A percentile compares a stretch with the other conserved stretches of the same genome.
phyloP scores from a whole-genome alignment of 2,888 invertebrate species.

The Coremacera marginata region DNA sequence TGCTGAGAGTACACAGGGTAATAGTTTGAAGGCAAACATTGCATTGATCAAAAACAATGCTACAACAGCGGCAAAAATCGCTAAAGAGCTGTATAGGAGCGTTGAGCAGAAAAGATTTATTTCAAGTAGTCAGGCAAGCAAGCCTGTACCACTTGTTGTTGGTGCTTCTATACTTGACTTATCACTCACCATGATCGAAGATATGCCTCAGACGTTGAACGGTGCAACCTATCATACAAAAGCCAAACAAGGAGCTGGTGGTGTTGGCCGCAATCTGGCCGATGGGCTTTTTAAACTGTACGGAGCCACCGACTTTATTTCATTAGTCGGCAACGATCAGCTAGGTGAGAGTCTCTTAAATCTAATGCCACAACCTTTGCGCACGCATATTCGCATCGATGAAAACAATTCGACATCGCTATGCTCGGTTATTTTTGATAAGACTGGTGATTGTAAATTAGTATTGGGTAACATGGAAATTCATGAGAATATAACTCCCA shows the following conservation, averaged over 20 bases:
- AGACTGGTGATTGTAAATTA: constrained; percentile 81
- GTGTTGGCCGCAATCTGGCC: constrained; percentile 93
- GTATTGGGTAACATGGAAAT: constrained; percentile 89
- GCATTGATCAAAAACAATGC: constrained; percentile 96
- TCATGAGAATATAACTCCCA: constrained; percentile 77
- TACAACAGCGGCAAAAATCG: constrained; percentile 82
- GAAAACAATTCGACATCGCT: constrained; percentile 73
- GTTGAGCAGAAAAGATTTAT: background rate
- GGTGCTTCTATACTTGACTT: constrained; percentile 85
- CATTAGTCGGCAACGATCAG: constrained; percentile 82
- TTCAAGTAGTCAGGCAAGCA: background rate
- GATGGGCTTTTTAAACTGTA: constrained; percentile 85
- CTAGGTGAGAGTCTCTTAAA: constrained; percentile 68
- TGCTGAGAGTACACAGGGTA: constrained; percentile 82
- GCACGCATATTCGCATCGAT: constrained; percentile 59
- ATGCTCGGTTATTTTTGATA: constrained; percentile 82
- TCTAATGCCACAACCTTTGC: constrained; percentile 64
- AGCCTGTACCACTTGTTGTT: constrained; percentile 73
- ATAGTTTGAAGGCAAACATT: constrained; percentile 87
- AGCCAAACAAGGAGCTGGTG: constrained; percentile 80
- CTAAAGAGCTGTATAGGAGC: constrained; percentile 70
- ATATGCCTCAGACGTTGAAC: constrained; percentile 75
- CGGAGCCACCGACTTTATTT: constrained; percentile 76
- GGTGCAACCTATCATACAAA: constrained; percentile 82
- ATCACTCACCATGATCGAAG: constrained; percentile 75